Evolutionary conservation across 2,888 invertebrate genomes (phyloP), one percentile per base, ranked within the genome.

Genomic region (Smittia aterrima): DNA sequence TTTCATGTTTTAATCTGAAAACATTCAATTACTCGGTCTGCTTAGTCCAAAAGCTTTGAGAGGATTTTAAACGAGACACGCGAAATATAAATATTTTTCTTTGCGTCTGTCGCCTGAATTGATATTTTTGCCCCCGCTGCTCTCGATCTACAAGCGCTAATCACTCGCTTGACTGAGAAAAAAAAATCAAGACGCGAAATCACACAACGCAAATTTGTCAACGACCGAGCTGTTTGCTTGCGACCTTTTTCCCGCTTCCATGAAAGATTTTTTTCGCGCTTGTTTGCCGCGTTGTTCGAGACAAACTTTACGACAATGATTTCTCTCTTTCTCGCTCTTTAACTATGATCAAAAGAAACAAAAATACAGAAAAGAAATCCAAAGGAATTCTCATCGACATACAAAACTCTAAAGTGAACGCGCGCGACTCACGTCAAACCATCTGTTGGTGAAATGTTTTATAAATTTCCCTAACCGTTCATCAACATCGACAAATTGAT

Each of bases 401-500:
- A 58, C 13, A n/a, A n/a, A n/a, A 47, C 7, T 4, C 16, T 13
- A 58, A 58, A 6, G 1, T 58, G 16, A 32, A 32, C 32, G 32
- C 32, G 32, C 20, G 64, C 32, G 64, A 27, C 1, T 25, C 53
- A 53, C 41, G 24, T 32, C 9, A 16, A 62, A 62, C 72, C 72
- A 72, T 72, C 72, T 72, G 72, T 72, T 62, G 62, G 18, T 25
- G 58, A 72, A 72, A 32, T 62, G 72, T 25, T 72, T 58, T 58
- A 16, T 62, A 72, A 72, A 72, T 24, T 72, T 62, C 32, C 25
- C 53, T 38, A 72, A 62, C 53, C 53, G 62, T 72, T 62, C 27
- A 38, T 32, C 72, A 72, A 72, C 53, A 54, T 38, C 1, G 11
- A 40, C 38, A 72, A 72, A 72, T 58, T 72, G 58, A 25, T 24